phyloP scores from a whole-genome alignment of 2,888 invertebrate species.

The Andrena dorsata region DNA sequence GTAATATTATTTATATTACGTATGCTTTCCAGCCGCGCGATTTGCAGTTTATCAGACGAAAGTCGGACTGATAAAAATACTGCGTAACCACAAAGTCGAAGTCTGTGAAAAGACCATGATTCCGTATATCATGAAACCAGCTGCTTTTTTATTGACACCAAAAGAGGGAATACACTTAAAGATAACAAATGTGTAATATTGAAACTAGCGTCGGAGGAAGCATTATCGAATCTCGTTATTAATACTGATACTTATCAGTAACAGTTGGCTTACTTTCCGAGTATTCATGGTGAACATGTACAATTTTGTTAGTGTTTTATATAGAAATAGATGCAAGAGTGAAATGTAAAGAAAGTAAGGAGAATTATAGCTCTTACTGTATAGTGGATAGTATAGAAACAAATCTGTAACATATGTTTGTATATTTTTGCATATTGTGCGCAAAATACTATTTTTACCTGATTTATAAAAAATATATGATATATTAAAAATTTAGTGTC shows the following conservation, averaged over 20 bases:
- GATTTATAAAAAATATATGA: not conserved
- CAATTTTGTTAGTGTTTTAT: too few species aligned
- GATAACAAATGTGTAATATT: conserved; percentile 66
- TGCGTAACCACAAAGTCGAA: conserved; percentile 80
- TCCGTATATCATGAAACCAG: conserved; percentile 73
- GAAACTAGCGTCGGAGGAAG: not conserved
- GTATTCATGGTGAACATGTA: not conserved
- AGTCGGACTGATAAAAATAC: conserved; percentile 80
- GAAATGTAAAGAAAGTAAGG: too few species aligned
- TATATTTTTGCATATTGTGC: too few species aligned
- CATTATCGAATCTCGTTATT: not conserved
- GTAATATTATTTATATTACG: not conserved
- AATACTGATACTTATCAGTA: not conserved
- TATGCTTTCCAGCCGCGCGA: conserved; percentile 69
- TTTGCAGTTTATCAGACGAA: conserved; percentile 82
- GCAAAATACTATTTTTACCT: not conserved
- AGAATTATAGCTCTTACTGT: too few species aligned
- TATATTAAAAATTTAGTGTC: not conserved
- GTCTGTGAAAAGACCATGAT: conserved; percentile 78
- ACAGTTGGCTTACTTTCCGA: not conserved
- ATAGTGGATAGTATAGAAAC: too few species aligned
- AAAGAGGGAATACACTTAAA: conserved; percentile 79
- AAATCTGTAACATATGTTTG: too few species aligned
- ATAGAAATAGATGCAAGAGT: too few species aligned
- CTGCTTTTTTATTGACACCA: conserved; percentile 75